These are phyloP conservation scores for Heliocidaris tuberculata DNA, from an alignment of 35 echinoderm and acorn worm genomes.

Conservation along the genomic window DNA sequence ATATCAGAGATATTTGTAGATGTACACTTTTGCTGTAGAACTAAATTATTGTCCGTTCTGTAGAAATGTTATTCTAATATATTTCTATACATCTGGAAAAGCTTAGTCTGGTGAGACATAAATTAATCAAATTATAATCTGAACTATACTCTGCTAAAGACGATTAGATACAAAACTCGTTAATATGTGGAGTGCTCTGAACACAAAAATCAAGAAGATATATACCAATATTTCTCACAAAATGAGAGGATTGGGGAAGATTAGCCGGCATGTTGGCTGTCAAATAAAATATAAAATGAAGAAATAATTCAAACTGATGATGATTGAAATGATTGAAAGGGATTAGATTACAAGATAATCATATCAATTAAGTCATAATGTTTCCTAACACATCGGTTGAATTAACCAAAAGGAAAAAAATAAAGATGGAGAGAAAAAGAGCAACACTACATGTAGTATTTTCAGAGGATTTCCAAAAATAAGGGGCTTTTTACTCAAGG, in stretches of 20 bases:
- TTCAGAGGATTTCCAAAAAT: background rate
- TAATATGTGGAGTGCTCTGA: background rate
- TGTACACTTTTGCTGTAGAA: no score
- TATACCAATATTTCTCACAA: constrained; percentile 30
- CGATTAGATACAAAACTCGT: background rate
- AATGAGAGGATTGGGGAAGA: background rate
- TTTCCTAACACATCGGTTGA: background rate
- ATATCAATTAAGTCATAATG: background rate
- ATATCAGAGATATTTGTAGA: no score
- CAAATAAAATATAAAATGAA: background rate
- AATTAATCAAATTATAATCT: no score
- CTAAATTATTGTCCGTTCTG: no score
- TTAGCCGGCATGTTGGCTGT: constrained; percentile 18
- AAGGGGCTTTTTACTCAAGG: background rate
- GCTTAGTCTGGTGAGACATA: no score
- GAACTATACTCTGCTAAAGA: no score
- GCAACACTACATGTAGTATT: background rate
- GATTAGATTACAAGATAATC: background rate
- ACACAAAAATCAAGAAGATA: background rate
- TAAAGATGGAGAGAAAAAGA: no score
- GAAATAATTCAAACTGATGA: background rate
- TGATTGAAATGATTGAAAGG: background rate
- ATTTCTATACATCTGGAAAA: no score
- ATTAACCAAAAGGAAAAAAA: background rate
- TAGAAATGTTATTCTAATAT: no score